phyloP scores from a whole-genome alignment of 2,888 invertebrate genomes.

The Scaptomyza cyrtandrae region DNA sequence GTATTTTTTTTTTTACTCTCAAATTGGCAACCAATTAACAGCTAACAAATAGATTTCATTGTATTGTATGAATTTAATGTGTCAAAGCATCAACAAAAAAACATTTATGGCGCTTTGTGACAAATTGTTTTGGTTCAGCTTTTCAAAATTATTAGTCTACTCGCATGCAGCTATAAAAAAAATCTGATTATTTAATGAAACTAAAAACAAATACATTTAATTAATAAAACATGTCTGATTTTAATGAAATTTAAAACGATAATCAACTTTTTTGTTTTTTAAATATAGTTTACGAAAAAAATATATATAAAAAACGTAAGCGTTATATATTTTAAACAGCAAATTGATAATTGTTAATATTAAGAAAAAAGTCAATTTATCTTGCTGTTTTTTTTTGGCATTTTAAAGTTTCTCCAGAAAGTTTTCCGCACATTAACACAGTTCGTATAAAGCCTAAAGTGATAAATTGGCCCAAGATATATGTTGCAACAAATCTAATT shows the following conservation, averaged over 20 bases:
- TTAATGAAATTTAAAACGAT: not conserved
- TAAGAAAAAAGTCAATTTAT: no score
- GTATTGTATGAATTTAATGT: slow-evolving; percentile 39
- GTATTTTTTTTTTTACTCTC: slow-evolving; percentile 4
- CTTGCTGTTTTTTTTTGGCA: not conserved
- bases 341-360: not conserved
- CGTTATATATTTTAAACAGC: no score
- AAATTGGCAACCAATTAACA: slow-evolving; percentile 73
- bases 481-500: slow-evolving; percentile 41
- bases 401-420: slow-evolving; percentile 27
- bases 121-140: slow-evolving; percentile 52
- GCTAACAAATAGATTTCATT: slow-evolving; percentile 72
- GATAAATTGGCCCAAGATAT: slow-evolving; percentile 6
- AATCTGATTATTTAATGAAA: no score
- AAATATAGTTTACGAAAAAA: no score
- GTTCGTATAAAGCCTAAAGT: slow-evolving; percentile 3
- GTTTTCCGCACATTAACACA: slow-evolving; percentile 24
- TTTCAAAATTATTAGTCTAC: not conserved
- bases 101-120: slow-evolving; percentile 38
- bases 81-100: slow-evolving; percentile 45
- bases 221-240: not conserved
- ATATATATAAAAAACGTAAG: no score
- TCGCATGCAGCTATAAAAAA: no score
- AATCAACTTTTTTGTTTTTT: not conserved
- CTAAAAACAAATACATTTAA: not conserved